phyloP scores from a whole-genome alignment of 2,113 vertebrate genomes.

The Cyprinodon variegatus region DNA sequence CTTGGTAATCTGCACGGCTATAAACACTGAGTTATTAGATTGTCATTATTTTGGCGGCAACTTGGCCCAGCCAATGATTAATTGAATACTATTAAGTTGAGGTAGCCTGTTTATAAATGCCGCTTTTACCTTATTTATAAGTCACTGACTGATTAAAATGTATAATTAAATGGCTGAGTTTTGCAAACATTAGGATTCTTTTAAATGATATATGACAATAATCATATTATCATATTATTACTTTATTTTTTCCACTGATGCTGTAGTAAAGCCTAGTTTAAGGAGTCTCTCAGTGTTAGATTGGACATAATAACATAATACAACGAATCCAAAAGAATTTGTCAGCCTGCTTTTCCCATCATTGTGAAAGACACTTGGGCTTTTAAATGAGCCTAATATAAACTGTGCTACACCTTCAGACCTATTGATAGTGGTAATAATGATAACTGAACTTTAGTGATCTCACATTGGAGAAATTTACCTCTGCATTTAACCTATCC shows the following conservation, averaged over 20 bases:
- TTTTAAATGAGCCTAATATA: too few relatives aligned
- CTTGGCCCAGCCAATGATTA: conserved; percentile 68
- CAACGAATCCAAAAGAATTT: too few relatives aligned
- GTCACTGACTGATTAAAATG: conserved; percentile 68
- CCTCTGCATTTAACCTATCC: too few relatives aligned
- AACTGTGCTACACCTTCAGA: too few relatives aligned
- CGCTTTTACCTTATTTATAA: conserved; percentile 66
- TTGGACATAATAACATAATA: conserved; percentile 30
- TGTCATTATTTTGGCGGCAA: conserved; percentile 75
- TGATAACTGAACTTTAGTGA: too few relatives aligned
- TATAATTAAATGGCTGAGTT: conserved; percentile 55
- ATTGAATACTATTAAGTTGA: conserved; percentile 74
- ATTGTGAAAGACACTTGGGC: too few relatives aligned
- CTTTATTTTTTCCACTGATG: conserved; percentile 56
- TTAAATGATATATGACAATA: conserved; percentile 26
- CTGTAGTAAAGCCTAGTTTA: conserved; percentile 63
- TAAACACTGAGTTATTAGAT: conserved; percentile 77
- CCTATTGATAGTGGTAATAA: too few relatives aligned
- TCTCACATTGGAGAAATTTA: too few relatives aligned
- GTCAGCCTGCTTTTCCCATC: too few relatives aligned
- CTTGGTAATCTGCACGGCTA: conserved; percentile 70
- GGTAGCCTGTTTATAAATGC: conserved; percentile 70
- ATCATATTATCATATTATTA: conserved; percentile 52
- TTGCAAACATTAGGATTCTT: conserved; percentile 26
- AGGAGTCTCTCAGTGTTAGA: conserved; percentile 20